Evolutionary conservation across 1,140 invertebrate species (phyloP).

Genomic region (Ridgeia piscesae): DNA sequence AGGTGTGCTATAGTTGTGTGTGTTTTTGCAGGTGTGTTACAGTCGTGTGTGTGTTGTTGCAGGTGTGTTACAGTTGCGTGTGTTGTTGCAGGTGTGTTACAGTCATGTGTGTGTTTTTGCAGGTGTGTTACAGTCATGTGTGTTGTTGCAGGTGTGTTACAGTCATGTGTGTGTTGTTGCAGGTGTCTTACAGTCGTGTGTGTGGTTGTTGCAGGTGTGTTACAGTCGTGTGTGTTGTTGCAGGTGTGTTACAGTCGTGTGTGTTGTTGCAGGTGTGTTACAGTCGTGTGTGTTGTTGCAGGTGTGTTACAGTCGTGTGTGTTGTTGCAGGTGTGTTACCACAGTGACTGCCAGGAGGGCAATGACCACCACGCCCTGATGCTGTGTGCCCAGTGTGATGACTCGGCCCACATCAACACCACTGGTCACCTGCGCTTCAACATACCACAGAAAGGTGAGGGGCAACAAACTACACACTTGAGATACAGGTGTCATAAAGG

Average conservation of each 20-base stretch:
- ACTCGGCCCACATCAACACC: not conserved
- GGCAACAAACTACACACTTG: not conserved
- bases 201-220: too few species aligned
- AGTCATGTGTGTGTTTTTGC: too few species aligned
- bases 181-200: too few species aligned
- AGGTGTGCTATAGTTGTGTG: not conserved
- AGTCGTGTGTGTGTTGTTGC: not conserved
- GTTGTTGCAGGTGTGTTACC: slow-evolving; percentile 14
- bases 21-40: not conserved
- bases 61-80: not conserved
- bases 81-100: not conserved
- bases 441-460: not conserved
- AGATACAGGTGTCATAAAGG: not conserved
- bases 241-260: not conserved
- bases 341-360: slow-evolving; percentile 15
- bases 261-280: not conserved
- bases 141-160: too few species aligned
- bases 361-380: not conserved
- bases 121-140: too few species aligned
- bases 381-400: not conserved
- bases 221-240: not conserved
- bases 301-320: not conserved
- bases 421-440: slow-evolving; percentile 9
- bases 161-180: too few species aligned
- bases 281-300: not conserved